Conservation (phyloP, 2,888 invertebrate species). For the Bombylius discolor region DNA sequence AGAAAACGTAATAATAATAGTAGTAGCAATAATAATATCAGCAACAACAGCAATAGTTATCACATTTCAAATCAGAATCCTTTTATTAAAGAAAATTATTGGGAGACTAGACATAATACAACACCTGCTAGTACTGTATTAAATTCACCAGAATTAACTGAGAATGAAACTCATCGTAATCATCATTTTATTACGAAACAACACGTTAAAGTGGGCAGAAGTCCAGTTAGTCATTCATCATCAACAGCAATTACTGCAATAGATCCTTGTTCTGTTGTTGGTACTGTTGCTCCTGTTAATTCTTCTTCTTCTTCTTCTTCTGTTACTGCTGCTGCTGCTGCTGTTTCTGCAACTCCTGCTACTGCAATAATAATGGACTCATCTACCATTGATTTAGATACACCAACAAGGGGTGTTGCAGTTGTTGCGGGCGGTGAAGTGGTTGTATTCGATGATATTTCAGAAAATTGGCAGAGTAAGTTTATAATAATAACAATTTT, state of each 20-base stretch:
- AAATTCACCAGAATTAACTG: slow-evolving; percentile 28
- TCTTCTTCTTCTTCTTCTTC: slow-evolving; percentile 16
- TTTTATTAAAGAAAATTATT: slow-evolving; percentile 20
- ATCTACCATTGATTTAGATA: slow-evolving; percentile 8
- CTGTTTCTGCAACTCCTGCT: slow-evolving; percentile 7
- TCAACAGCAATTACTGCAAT: not conserved
- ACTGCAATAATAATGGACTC: not conserved
- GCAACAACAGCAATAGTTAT: slow-evolving; percentile 1
- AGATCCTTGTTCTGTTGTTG: not conserved
- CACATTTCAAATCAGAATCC: slow-evolving; percentile 12
- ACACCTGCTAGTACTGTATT: slow-evolving; percentile 26
- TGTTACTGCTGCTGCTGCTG: not conserved
- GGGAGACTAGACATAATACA: slow-evolving; percentile 27
- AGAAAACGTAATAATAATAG: slow-evolving; percentile 8
- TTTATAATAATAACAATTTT: slow-evolving; percentile 7
- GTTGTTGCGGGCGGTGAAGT: slow-evolving; percentile 61
- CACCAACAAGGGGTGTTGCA: slow-evolving; percentile 28
- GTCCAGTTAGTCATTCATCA: slow-evolving; percentile 24
- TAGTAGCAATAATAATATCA: not conserved
- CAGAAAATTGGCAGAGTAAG: slow-evolving; percentile 66
- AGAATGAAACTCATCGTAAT: slow-evolving; percentile 14
- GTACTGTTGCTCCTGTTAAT: slow-evolving; percentile 15
- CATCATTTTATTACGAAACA: slow-evolving; percentile 19
- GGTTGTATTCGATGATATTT: slow-evolving; percentile 75
- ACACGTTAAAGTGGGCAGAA: slow-evolving; percentile 26